These are phyloP conservation scores for Hippasteria phrygiana DNA, from an alignment of 53 echinoderm and acorn worm genomes.

Conservation along the genomic window DNA sequence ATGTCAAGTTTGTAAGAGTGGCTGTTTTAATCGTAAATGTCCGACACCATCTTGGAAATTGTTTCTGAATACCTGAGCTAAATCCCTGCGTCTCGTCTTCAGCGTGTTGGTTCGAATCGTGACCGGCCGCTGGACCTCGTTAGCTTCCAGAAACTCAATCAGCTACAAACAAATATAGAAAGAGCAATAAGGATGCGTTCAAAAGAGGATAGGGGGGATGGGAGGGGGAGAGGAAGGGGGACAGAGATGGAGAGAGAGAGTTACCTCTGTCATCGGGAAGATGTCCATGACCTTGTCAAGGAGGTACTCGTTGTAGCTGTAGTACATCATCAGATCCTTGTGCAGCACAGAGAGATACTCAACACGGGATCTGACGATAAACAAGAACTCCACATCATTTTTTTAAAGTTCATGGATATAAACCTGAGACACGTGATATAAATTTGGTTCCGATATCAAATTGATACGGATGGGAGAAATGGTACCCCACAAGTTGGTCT, in stretches of 20 bases:
- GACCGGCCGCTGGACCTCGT: constrained; percentile 91
- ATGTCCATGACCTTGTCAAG: constrained; percentile 91
- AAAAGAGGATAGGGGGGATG: too few species aligned
- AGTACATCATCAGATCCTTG: constrained; percentile 86
- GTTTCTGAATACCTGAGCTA: constrained; percentile 84
- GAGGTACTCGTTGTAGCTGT: constrained; percentile 97
- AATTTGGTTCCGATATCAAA: too few species aligned
- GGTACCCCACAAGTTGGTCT: too few species aligned
- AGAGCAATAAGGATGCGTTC: background rate
- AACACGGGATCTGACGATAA: constrained; percentile 71
- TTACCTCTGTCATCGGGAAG: constrained; percentile 93
- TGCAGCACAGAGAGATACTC: constrained; percentile 81
- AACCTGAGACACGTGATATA: too few species aligned
- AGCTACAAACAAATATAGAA: constrained; percentile 59
- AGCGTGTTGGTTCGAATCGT: constrained; percentile 95
- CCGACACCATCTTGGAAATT: too few species aligned
- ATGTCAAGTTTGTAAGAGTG: too few species aligned
- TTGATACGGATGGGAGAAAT: too few species aligned
- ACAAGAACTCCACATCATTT: background rate
- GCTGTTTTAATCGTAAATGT: too few species aligned
- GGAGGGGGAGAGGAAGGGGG: background rate
- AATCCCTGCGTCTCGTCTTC: constrained; percentile 94
- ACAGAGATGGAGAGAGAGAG: background rate
- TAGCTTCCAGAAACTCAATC: constrained; percentile 95
- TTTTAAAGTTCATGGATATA: background rate